Percentiles rank a stretch among this genome's conserved stretches.
These are phyloP conservation scores for Papilio glaucus DNA, from an alignment of 1,140 invertebrate species.

Conservation along the genomic window DNA sequence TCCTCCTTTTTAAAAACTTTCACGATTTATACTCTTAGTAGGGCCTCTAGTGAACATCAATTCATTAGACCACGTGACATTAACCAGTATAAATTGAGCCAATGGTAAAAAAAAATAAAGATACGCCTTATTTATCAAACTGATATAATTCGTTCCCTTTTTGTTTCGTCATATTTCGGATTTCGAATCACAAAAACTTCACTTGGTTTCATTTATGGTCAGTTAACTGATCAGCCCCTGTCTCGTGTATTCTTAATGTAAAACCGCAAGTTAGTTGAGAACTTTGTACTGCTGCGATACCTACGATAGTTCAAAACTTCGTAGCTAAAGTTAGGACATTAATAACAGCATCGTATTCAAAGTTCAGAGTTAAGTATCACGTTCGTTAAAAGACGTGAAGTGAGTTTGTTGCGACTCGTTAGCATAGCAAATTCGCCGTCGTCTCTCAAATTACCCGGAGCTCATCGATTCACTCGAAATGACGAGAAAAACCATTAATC, in stretches of 20 bases:
- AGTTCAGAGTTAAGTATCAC: background rate
- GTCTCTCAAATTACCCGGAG: constrained; percentile 1
- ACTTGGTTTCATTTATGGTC: background rate
- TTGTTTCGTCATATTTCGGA: too few species aligned
- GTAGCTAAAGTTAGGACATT: background rate
- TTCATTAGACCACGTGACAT: too few species aligned
- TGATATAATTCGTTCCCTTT: too few species aligned
- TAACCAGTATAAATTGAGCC: too few species aligned
- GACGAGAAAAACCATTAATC: constrained; percentile 19
- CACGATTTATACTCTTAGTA: too few species aligned
- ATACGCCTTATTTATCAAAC: too few species aligned
- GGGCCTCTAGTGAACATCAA: too few species aligned
- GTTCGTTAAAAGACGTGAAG: background rate
- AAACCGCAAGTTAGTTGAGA: background rate
- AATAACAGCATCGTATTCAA: background rate
- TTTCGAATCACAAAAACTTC: too few species aligned
- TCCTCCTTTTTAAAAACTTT: too few species aligned
- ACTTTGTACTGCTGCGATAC: background rate
- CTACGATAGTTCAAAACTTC: constrained; percentile 15
- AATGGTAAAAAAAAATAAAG: too few species aligned
- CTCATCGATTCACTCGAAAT: constrained; percentile 9
- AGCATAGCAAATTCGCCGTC: constrained; percentile 1
- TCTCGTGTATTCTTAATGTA: background rate
- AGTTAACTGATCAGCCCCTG: background rate
- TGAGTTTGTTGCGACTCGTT: background rate